Evolutionary conservation across 2,888 invertebrate species (phyloP).

Genomic region (Rhyacophila evoluta): DNA sequence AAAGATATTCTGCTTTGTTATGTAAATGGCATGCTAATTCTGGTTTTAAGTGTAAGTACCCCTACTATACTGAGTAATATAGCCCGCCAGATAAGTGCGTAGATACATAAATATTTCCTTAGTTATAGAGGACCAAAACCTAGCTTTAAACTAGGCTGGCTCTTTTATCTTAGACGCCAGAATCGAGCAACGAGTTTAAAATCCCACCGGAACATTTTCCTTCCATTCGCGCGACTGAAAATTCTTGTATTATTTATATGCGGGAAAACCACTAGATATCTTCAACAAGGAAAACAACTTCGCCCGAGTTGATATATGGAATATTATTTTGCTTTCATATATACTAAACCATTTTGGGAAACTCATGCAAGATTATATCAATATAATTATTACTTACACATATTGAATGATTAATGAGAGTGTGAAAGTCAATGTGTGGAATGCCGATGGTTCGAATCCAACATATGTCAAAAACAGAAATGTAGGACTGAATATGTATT

Average conservation of each 20-base stretch:
- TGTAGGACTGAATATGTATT: no score
- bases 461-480: no score
- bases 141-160: conserved; percentile 37
- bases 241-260: conserved; percentile 10
- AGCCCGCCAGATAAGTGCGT: conserved; percentile 20
- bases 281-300: conserved; percentile 1
- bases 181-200: conserved; percentile 28
- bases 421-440: no score
- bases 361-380: neutral
- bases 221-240: conserved; percentile 29
- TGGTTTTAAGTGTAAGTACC: conserved; percentile 49
- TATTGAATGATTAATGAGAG: no score
- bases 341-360: neutral
- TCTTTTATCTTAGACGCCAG: conserved; percentile 37
- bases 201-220: conserved; percentile 42
- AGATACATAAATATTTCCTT: conserved; percentile 30
- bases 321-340: neutral
- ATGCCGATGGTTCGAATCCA: no score
- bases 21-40: conserved; percentile 53
- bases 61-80: conserved; percentile 28
- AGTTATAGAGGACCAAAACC: conserved; percentile 25
- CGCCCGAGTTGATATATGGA: neutral
- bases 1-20: conserved; percentile 51
- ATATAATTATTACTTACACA: no score
- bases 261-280: conserved; percentile 13